Conservation (phyloP, 2,797 vertebrate genomes). For the Decapterus maruadsi region DNA sequence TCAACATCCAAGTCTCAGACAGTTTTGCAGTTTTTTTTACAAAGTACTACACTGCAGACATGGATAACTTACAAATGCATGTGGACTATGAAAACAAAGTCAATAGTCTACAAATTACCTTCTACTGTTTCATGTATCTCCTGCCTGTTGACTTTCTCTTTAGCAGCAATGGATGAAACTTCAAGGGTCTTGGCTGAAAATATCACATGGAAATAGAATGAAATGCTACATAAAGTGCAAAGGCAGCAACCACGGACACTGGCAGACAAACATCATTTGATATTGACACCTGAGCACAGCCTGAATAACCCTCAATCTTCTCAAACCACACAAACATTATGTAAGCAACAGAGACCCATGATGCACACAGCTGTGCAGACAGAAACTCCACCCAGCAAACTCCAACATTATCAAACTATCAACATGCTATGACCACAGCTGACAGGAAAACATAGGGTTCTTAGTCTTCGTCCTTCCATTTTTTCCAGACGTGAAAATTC, state of each 20-base stretch:
- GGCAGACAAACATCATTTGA: neutral
- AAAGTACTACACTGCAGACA: neutral
- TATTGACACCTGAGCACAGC: neutral
- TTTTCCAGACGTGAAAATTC: conserved; percentile 1
- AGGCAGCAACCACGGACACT: neutral
- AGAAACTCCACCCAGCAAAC: neutral
- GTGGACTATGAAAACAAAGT: neutral
- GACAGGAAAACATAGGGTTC: neutral
- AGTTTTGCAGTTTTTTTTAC: neutral
- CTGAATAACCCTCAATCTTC: neutral
- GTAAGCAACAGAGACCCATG: neutral
- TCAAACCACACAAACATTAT: neutral
- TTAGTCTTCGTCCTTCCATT: neutral
- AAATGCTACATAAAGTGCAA: conserved; percentile 14
- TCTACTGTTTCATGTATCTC: conserved; percentile 62
- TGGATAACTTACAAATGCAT: neutral
- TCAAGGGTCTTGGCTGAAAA: conserved; percentile 61
- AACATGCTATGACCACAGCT: neutral
- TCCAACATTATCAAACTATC: conserved; percentile 8
- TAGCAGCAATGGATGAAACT: conserved; percentile 20
- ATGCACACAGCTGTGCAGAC: neutral
- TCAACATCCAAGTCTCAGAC: conserved; percentile 8
- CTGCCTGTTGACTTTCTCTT: conserved; percentile 54
- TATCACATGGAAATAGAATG: conserved; percentile 8
- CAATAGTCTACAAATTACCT: conserved; percentile 64